These are phyloP conservation scores for Dicerorhinus sumatrensis DNA, from an alignment of 2,113 vertebrate genomes.

Conservation along the genomic window DNA sequence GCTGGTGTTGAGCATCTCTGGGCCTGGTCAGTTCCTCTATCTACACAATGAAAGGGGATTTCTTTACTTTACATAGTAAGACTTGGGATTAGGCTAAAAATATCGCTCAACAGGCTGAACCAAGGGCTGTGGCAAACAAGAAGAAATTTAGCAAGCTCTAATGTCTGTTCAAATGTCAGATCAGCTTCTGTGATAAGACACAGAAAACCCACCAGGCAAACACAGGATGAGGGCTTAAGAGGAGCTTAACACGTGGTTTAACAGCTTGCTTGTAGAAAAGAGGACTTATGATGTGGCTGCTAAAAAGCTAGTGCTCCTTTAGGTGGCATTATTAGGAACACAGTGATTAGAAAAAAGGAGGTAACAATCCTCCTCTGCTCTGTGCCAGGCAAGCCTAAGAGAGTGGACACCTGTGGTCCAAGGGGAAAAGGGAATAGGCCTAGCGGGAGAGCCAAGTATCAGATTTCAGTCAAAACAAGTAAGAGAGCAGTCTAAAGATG, in stretches of 20 bases:
- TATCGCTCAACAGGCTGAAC: neutral
- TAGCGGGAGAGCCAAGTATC: neutral
- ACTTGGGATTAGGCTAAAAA: constrained; percentile 27
- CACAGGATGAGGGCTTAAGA: neutral
- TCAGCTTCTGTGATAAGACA: neutral
- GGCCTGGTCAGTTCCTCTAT: neutral
- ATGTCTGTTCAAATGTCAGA: neutral
- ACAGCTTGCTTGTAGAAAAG: neutral
- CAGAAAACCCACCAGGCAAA: neutral
- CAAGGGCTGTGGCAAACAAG: neutral
- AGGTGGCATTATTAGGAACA: neutral
- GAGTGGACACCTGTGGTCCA: neutral
- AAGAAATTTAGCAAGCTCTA: neutral
- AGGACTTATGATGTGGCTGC: neutral
- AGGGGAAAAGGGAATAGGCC: neutral
- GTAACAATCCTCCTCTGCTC: neutral
- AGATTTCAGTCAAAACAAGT: constrained; percentile 26
- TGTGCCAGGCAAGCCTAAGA: neutral
- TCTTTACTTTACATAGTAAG: neutral
- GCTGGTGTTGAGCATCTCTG: neutral
- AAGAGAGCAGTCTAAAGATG: neutral
- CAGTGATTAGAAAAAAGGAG: neutral
- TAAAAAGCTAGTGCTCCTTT: neutral
- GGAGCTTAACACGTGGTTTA: neutral
- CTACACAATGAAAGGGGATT: neutral